Base-by-base conservation (phyloP, 2,888 invertebrate genomes). In the Amblyjoppa fuscipennis region DNA sequence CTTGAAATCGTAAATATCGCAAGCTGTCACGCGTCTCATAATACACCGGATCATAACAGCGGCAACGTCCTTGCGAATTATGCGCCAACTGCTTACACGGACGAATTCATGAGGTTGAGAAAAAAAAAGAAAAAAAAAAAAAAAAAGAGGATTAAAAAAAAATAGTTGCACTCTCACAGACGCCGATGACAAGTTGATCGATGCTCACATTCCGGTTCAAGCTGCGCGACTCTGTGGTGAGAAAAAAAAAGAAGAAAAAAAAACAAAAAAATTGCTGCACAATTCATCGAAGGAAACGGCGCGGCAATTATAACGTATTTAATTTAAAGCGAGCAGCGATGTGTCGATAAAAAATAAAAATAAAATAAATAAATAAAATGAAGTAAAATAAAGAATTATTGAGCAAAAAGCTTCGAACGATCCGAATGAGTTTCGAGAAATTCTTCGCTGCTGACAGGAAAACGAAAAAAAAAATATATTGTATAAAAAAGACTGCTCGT, bases 51-150 rank as follows among this genome's bases (percentile, higher is more conserved):
- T 66, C 68, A 77, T 69, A 81, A 84, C 84, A 71, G 84, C 77
- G 59, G 70, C 66, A 75, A 71, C 77, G 76, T 81, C 81, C 81
- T 84, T 81, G 83, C 68, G 73, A 81, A 73, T 81, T 68, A 51
- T 73, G 51, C 75, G 38, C 49, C 51, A 11, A 6, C 25, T 28
- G 5, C 20, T 49, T 34, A 56, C 34, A 38, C 53, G 49, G 51
- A 61, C 56, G 53, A 51, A 69, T 69, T 56, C 25, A 64, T 34
- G 31, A 34, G 31, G 31, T 25, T 20, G 2, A 45, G n/a, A 45
- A 56, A 70, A 51, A 38, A 61, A 68, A 49, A 45, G 13, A 69
- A 64, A 25, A 71, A 61, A 38, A n/a, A 61, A 61, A 13, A 41
- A 56, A 77, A 25, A 38, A 49, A 66, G 9, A 41, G 0, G 11